Evolutionary conservation across 2,888 invertebrate species (phyloP), one percentile per base, ranked within the genome.

Genomic region (Hypselothyrea guttata): DNA sequence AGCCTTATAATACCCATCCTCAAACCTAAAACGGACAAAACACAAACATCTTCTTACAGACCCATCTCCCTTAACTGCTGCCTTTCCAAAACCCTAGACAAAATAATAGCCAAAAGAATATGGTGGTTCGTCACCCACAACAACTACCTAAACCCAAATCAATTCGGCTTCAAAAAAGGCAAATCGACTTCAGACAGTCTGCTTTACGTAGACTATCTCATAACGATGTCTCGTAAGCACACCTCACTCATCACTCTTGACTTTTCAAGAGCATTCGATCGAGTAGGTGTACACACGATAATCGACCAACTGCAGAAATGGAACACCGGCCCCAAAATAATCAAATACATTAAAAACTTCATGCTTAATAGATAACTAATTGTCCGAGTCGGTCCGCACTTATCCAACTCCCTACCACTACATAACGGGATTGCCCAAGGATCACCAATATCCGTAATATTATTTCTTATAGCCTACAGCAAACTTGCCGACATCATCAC

Each of bases 51-150:
- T n/a, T n/a, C 9, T 4, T n/a, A 31, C 31, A 31, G 31, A n/a
- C 31, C n/a, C 8, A 31, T 31, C 9, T 31, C 31, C n/a, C 31
- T 31, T n/a, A 31, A 31, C n/a, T 31, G 31, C 38, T n/a, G n/a
- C n/a, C 18, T 38, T 0, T 1, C 30, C 22, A 15, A 56, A 61
- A 22, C 47, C 3, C 13, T 62, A 5, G 48, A 49, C 11, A 48
- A 62, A 46, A 53, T 57, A 8, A 48, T 53, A 7, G 62, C 52
- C 31, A 62, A 56, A 33, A 35, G 55, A 27, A 30, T 56, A 8
- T 61, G 52, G 42, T 56, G 54, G 34, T 47, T 55, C 18, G 55
- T 46, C 11, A n/a, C 16, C 15, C n/a, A n/a, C n/a, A n/a, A n/a
- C n/a, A n/a, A n/a, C n/a, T n/a, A n/a, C n/a, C n/a, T n/a, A n/a